Conservation (phyloP, 2,888 invertebrate genomes). For the Calliphora vomitoria region DNA sequence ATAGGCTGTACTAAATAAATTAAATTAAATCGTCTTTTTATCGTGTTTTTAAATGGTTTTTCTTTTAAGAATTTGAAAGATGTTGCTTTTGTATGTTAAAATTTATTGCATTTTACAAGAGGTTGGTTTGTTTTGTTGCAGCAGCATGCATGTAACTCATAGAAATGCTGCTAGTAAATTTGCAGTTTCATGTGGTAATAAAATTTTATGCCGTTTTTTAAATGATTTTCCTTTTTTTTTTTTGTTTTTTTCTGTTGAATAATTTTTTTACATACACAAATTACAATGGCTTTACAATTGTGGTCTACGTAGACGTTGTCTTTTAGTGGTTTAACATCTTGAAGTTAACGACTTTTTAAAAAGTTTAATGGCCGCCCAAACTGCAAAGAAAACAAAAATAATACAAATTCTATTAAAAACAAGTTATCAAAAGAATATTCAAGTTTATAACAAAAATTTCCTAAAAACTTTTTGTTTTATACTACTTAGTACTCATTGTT, state of each 20-base stretch:
- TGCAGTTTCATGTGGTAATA: slow-evolving; percentile 56
- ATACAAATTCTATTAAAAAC: neutral
- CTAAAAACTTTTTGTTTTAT: neutral
- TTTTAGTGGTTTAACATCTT: neutral
- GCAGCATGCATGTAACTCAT: neutral
- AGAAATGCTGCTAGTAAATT: neutral
- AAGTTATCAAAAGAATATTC: neutral
- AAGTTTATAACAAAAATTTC: slow-evolving; percentile 3
- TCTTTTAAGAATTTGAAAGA: slow-evolving; percentile 30
- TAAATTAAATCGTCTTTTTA: slow-evolving; percentile 32
- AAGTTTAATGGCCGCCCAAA: neutral
- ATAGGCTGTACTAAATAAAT: slow-evolving; percentile 7
- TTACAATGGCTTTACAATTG: slow-evolving; percentile 6
- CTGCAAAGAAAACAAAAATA: slow-evolving; percentile 40
- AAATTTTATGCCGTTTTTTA: slow-evolving; percentile 44
- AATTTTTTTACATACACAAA: slow-evolving; percentile 5
- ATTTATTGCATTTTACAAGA: slow-evolving; percentile 54
- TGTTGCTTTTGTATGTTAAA: slow-evolving; percentile 14
- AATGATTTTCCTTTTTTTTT: neutral
- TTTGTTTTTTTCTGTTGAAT: neutral
- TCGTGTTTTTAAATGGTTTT: neutral
- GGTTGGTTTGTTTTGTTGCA: neutral
- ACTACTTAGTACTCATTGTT: neutral
- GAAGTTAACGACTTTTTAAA: slow-evolving; percentile 15
- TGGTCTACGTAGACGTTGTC: neutral